phyloP scores from a whole-genome alignment of 2,888 invertebrate genomes.

The Octodonta nipae region DNA sequence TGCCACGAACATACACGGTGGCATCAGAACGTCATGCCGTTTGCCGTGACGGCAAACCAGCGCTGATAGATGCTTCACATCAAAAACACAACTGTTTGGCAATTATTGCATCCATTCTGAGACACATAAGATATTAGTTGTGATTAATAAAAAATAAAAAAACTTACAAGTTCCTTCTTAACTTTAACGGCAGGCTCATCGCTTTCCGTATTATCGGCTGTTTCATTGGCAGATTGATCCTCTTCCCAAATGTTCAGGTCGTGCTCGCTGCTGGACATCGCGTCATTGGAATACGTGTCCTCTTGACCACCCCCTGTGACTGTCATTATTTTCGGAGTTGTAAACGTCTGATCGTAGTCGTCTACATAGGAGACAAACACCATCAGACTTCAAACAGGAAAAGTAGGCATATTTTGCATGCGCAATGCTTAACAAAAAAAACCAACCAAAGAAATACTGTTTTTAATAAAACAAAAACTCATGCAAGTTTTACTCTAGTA shows the following conservation, averaged over 20 bases:
- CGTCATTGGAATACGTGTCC: slow-evolving; percentile 34
- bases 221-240: slow-evolving; percentile 28
- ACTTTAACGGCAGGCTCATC: slow-evolving; percentile 27
- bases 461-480: no score
- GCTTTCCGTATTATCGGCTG: slow-evolving; percentile 23
- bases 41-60: no score
- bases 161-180: slow-evolving; percentile 27
- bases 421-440: background rate
- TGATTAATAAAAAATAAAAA: slow-evolving; percentile 2
- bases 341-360: slow-evolving; percentile 42
- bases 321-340: slow-evolving; percentile 40
- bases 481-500: no score
- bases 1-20: no score
- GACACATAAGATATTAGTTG: slow-evolving; percentile 1
- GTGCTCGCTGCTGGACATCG: slow-evolving; percentile 34
- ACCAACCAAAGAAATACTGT: no score
- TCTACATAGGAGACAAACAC: slow-evolving; percentile 28
- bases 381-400: background rate
- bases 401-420: slow-evolving; percentile 1
- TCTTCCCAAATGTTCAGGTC: slow-evolving; percentile 34
- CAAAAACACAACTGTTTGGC: no score
- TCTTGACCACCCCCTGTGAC: slow-evolving; percentile 32
- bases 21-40: no score
- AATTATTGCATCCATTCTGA: no score
- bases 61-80: no score